Evolutionary conservation across 1,140 invertebrate species (phyloP).

Genomic region (Sitophilus oryzae): DNA sequence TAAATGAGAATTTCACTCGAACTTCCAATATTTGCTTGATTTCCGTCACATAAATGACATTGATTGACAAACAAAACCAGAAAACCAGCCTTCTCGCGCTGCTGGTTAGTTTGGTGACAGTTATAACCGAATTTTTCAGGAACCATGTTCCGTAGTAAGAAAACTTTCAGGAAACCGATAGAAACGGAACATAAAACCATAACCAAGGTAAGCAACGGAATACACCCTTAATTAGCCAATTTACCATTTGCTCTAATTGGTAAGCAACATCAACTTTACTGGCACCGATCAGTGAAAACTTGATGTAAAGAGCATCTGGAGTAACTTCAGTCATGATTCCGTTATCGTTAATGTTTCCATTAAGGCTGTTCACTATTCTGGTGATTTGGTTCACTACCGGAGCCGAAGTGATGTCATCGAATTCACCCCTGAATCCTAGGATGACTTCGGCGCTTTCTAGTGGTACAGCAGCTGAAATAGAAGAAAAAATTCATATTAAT

Average conservation of each 20-base stretch:
- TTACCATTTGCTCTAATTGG: constrained; percentile 57
- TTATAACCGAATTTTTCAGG: no score
- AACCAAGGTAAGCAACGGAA: no score
- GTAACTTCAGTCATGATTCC: constrained; percentile 51
- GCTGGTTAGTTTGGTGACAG: no score
- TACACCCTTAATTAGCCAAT: no score
- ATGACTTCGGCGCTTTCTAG: constrained; percentile 57
- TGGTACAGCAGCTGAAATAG: constrained; percentile 51
- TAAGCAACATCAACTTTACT: constrained; percentile 63
- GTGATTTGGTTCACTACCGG: constrained; percentile 48
- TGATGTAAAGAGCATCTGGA: constrained; percentile 51
- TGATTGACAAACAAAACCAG: no score
- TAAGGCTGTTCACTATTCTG: constrained; percentile 49
- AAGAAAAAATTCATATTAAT: background rate
- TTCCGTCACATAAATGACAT: no score
- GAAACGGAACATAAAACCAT: no score
- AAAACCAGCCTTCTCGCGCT: no score
- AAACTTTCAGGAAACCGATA: no score
- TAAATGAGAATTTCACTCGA: no score
- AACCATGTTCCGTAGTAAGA: no score
- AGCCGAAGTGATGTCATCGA: constrained; percentile 45
- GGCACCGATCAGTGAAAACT: constrained; percentile 55
- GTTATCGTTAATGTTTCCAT: constrained; percentile 52
- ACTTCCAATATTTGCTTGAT: no score
- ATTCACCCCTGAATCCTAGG: constrained; percentile 55